Evolutionary conservation across 2,888 invertebrate species (phyloP), one percentile per base, ranked within the genome.

Genomic region (Acheta domesticus): DNA sequence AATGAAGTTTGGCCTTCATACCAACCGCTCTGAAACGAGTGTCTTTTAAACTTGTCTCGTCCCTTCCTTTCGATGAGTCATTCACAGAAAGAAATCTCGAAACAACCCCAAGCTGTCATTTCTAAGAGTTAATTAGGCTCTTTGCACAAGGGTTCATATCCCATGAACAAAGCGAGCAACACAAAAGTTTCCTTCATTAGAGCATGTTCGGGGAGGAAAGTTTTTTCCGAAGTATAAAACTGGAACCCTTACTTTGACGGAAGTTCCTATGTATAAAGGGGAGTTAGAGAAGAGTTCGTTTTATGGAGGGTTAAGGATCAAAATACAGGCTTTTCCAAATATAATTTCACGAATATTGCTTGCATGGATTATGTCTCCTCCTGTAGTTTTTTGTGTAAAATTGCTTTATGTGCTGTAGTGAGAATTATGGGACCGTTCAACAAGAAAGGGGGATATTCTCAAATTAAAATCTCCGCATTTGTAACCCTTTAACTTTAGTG

Each of bases 91-190:
- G 62, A 62, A 62, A 19, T 62, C 62, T 62, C n/a, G 62, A 62
- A 62, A 62, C 62, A 62, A 5, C n/a, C 14, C 14, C 16, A 62
- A 62, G 14, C 62, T 62, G 62, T 62, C 62, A 62, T 62, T 62
- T 62, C 62, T 62, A n/a, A 62, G n/a, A 62, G 62, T 62, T 62
- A 62, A 62, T 62, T 14, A 62, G 62, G 8, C 62, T 62, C 62
- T 62, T 62, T 19, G n/a, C 62, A 19, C 16, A 62, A 62, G 62
- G 62, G 62, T 62, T 62, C 16, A 62, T 62, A 62, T n/a, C 62
- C 62, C 62, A 62, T 62, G 62, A 62, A 62, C 62, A 62, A 62
- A 62, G 62, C 14, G 62, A 62, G 16, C 62, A 62, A 62, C 62
- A 19, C n/a, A 14, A 62, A 62, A 62, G 62, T 62, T 62, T 62